Evolutionary conservation across 2,888 invertebrate species (phyloP).

Genomic region (Drosophila ezoana): DNA sequence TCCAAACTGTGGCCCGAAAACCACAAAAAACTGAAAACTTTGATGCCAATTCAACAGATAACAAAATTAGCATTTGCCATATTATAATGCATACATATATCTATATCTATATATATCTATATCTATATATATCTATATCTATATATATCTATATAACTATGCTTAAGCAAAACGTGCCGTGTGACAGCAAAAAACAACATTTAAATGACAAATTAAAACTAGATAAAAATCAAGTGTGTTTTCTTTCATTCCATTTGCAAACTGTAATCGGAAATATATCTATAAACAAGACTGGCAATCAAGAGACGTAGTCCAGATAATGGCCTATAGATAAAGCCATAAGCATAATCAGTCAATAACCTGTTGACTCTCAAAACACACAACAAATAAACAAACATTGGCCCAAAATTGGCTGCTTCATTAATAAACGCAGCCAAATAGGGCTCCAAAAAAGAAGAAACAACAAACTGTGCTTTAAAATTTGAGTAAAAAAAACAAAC

Average conservation of each 20-base stretch:
- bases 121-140: too few relatives aligned
- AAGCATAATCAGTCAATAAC: slow-evolving; percentile 53
- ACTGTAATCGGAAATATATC: slow-evolving; percentile 26
- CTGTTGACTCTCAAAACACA: slow-evolving; percentile 22
- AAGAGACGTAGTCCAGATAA: slow-evolving; percentile 34
- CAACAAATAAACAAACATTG: slow-evolving; percentile 15
- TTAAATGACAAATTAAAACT: slow-evolving; percentile 40
- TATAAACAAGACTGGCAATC: slow-evolving; percentile 10
- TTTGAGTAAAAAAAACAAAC: slow-evolving; percentile 11
- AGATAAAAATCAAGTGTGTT: slow-evolving; percentile 26
- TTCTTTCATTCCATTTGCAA: slow-evolving; percentile 13
- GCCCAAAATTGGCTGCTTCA: slow-evolving; percentile 23
- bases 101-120: too few relatives aligned
- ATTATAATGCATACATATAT: too few relatives aligned
- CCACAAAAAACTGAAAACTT: slow-evolving; percentile 8
- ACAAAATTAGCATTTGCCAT: too few relatives aligned
- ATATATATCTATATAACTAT: neutral
- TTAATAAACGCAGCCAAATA: too few relatives aligned
- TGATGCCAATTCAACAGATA: slow-evolving; percentile 37
- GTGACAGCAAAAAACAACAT: slow-evolving; percentile 10
- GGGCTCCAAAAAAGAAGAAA: neutral
- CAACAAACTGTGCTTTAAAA: slow-evolving; percentile 13
- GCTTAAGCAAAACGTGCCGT: neutral
- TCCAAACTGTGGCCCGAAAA: neutral
- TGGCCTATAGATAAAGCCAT: slow-evolving; percentile 31